These are phyloP conservation scores for Toxotes lorentzi DNA, from an alignment of 2,797 vertebrate genomes.

Conservation along the genomic window DNA sequence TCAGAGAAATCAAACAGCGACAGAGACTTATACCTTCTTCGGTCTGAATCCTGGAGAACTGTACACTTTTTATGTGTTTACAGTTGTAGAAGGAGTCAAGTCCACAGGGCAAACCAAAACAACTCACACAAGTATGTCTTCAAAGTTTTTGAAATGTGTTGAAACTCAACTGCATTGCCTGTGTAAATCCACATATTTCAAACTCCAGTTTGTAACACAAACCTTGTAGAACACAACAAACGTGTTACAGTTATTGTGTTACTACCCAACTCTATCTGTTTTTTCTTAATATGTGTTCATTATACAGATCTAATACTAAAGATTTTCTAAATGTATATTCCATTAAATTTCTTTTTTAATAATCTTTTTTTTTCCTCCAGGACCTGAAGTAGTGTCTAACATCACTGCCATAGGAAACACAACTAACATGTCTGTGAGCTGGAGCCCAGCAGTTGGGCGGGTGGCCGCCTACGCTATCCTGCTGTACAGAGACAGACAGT, in stretches of 20 bases:
- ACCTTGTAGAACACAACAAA: not conserved
- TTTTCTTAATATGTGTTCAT: not conserved
- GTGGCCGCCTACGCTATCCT: slow-evolving; percentile 61
- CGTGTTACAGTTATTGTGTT: not conserved
- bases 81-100: slow-evolving; percentile 41
- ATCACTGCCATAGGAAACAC: slow-evolving; percentile 61
- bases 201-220: not conserved
- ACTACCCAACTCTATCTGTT: not conserved
- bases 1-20: not conserved
- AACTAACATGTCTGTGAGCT: slow-evolving; percentile 66
- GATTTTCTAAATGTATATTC: not conserved
- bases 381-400: slow-evolving; percentile 51
- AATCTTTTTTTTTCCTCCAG: slow-evolving; percentile 49
- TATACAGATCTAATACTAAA: not conserved
- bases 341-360: not conserved
- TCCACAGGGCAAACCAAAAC: slow-evolving; percentile 19
- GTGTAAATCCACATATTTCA: not conserved
- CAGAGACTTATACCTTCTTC: slow-evolving; percentile 37
- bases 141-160: not conserved
- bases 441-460: slow-evolving; percentile 45
- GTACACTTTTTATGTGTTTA: slow-evolving; percentile 69
- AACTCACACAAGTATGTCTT: slow-evolving; percentile 70
- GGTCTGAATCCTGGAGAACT: slow-evolving; percentile 56
- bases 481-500: not conserved
- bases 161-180: not conserved